phyloP scores from a whole-genome alignment of 2,888 invertebrate species.

The Lochmaea capreae region DNA sequence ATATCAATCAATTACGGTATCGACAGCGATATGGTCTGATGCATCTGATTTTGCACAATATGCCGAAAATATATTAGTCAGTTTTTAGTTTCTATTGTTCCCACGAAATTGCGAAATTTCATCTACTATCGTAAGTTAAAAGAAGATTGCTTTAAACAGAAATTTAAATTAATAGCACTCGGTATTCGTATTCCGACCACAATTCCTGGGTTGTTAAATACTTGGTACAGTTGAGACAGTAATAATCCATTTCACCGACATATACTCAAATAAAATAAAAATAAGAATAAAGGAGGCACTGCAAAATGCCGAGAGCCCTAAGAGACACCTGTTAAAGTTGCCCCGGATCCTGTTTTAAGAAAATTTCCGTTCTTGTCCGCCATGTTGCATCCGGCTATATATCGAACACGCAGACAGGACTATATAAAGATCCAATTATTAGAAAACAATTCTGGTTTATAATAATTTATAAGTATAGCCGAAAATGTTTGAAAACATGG shows the following conservation, averaged over 20 bases:
- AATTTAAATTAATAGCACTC: too few species aligned
- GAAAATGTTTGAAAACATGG: neutral
- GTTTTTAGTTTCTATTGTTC: neutral
- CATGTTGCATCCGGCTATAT: conserved; percentile 28
- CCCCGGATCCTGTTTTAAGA: conserved; percentile 44
- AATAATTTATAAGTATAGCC: neutral
- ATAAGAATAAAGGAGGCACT: conserved; percentile 10
- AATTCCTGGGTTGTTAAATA: neutral
- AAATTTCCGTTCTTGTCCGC: conserved; percentile 46
- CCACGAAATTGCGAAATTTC: too few species aligned
- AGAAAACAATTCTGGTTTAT: too few species aligned
- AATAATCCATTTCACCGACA: conserved; percentile 8
- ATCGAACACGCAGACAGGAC: conserved; percentile 2
- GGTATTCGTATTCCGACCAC: neutral
- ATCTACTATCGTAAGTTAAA: too few species aligned
- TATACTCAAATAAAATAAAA: neutral
- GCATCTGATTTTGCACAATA: neutral
- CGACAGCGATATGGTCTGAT: neutral
- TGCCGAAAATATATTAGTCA: neutral
- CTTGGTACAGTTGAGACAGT: conserved; percentile 13
- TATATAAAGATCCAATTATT: neutral
- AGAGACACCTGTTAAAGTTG: conserved; percentile 41
- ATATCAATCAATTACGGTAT: conserved; percentile 7
- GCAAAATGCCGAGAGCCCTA: conserved; percentile 22
- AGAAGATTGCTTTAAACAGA: too few species aligned